Evolutionary conservation across 2,797 vertebrate species (phyloP), one percentile per base, ranked within the genome.

Genomic region (Sebastes hopkinsi): DNA sequence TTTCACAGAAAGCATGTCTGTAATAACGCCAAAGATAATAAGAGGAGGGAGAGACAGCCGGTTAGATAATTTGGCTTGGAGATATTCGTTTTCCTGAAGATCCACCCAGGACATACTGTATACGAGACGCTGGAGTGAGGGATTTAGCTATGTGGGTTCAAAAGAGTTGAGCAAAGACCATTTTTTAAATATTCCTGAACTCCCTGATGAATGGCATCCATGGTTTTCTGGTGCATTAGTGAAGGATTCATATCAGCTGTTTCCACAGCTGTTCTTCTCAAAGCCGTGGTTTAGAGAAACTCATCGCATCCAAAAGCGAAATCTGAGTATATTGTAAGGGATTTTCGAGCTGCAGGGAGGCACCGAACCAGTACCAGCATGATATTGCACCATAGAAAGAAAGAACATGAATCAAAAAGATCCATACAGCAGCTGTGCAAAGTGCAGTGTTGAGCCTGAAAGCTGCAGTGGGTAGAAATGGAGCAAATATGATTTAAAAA

Each of bases 251-350:
- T 87, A 84, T 92, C 91, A 92, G 91, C 91, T 96, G 95, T 95
- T 95, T 95, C 90, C 52, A 92, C 95, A 96, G 95, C 94, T 95
- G 94, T 83, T 83, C 82, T 81, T 87, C 87, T 89, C 65, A 42
- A 85, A 92, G 80, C 75, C 67, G 66, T 62, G 80, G 77, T 89
- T 91, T 91, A 82, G 66, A 89, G 75, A 67, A 75, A 83, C 86
- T 82, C 75, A 77, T 89, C 77, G 68, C 58, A 81, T 87, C 86
- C 74, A 87, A 87, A 68, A 72, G 59, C 66, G 70, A 91, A 87
- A 73, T 84, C 82, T 81, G 83, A 88, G 78, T 74, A 67, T 79
- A 72, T 23, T 78, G 66, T 66, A 22, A 65, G 32, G 34, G 36
- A 72, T 85, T 71, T 81, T 66, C 46, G 30, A 62, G 52, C 72